Evolutionary conservation across 2,888 invertebrate species (phyloP).

Genomic region (Slavum lentiscoides): DNA sequence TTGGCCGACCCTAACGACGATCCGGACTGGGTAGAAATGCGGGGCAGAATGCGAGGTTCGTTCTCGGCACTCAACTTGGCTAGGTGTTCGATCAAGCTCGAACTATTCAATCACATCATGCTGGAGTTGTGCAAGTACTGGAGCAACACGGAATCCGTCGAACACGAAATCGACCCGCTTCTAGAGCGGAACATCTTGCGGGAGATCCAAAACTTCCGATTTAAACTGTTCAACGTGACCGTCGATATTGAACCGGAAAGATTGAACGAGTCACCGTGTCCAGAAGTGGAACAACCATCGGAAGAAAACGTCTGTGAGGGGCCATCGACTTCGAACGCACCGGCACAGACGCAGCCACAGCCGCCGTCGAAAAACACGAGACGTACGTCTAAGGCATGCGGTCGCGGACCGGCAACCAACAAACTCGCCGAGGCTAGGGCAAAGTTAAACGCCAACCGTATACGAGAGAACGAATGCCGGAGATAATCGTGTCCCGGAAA

Average conservation of each 20-base stretch:
- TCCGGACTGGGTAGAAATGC: conserved; percentile 36
- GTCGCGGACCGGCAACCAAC: not conserved
- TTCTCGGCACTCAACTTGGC: conserved; percentile 8
- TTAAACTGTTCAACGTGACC: conserved; percentile 6
- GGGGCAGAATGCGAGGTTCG: conserved; percentile 27
- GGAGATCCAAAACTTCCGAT: conserved; percentile 27
- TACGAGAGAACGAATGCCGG: not conserved
- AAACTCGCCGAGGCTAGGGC: not conserved
- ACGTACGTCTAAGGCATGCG: not conserved
- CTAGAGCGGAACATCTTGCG: conserved; percentile 23
- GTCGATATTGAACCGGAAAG: not conserved
- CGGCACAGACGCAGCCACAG: too few species aligned
- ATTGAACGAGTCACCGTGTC: not conserved
- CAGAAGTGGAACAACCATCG: not conserved
- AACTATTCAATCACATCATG: conserved; percentile 21
- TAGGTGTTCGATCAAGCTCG: not conserved
- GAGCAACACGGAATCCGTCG: not conserved
- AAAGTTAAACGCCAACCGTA: not conserved
- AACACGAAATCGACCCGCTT: not conserved
- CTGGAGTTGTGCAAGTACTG: conserved; percentile 37
- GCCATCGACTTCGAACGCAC: too few species aligned
- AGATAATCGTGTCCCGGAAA: too few species aligned
- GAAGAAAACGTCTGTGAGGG: too few species aligned
- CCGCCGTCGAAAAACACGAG: too few species aligned
- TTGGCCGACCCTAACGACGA: conserved; percentile 29